Conservation (phyloP, 2,888 invertebrate species). For the Coecobrya sp. region DNA sequence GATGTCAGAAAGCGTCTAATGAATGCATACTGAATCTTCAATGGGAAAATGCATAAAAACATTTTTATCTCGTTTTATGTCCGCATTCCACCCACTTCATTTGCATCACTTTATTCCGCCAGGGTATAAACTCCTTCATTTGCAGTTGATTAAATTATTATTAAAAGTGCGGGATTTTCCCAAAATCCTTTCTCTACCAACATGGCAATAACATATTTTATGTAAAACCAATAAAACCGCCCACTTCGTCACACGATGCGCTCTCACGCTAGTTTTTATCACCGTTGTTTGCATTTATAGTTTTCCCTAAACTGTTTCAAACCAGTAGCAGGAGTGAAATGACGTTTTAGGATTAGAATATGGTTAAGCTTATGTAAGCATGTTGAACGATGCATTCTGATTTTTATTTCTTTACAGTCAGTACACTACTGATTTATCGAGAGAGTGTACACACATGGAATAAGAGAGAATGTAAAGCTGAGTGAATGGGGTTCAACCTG, state of each 20-base stretch:
- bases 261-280: not conserved
- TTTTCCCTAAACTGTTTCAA: not conserved
- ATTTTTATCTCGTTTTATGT: constrained; percentile 22
- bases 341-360: not conserved
- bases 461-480: not conserved
- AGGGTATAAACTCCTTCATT: not conserved
- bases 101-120: not conserved
- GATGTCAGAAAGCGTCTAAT: constrained; percentile 12
- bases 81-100: constrained; percentile 31
- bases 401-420: not conserved
- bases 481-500: not conserved
- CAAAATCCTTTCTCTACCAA: not conserved
- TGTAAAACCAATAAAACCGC: constrained; percentile 25
- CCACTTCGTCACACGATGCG: constrained; percentile 9
- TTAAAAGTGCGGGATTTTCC: constrained; percentile 27
- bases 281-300: not conserved
- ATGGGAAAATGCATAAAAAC: constrained; percentile 29
- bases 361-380: too few relatives aligned
- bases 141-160: constrained; percentile 37
- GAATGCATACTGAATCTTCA: not conserved
- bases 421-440: not conserved
- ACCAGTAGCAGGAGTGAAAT: not conserved
- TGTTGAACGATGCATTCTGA: too few relatives aligned
- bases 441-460: not conserved
- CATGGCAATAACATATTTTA: not conserved